phyloP scores from a whole-genome alignment of 2,113 vertebrate genomes.

The Microtus oregoni region DNA sequence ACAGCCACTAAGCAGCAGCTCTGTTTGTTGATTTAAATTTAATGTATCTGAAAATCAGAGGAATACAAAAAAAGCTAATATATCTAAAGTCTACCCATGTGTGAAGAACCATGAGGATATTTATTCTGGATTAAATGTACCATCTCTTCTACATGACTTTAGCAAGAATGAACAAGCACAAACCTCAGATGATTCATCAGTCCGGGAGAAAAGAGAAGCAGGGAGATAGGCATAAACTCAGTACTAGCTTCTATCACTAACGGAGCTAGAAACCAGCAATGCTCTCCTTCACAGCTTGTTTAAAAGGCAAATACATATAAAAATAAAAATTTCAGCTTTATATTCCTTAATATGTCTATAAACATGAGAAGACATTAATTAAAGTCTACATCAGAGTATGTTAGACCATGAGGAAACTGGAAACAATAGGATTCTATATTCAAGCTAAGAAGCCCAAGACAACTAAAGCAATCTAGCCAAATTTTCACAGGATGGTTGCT shows the following conservation, averaged over 20 bases:
- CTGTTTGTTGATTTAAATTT: constrained; percentile 47
- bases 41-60: constrained; percentile 30
- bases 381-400: background rate
- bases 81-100: background rate
- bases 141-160: background rate
- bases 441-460: constrained; percentile 5
- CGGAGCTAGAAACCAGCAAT: background rate
- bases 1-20: constrained; percentile 27
- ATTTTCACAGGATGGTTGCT: constrained; percentile 13
- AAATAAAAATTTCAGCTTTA: background rate
- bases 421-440: background rate
- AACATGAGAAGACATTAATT: background rate
- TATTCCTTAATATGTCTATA: background rate
- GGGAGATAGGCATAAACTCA: background rate
- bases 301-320: background rate
- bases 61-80: background rate
- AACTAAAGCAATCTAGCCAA: background rate
- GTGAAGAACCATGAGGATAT: constrained; percentile 3
- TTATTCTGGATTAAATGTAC: constrained; percentile 8
- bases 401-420: background rate
- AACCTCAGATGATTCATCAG: background rate
- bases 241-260: background rate
- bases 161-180: background rate
- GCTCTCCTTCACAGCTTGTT: background rate
- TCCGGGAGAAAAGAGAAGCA: background rate